Evolutionary conservation across 2,797 vertebrate genomes (phyloP), one percentile per base, ranked within the genome.

Genomic region (Gallirallus australis): DNA sequence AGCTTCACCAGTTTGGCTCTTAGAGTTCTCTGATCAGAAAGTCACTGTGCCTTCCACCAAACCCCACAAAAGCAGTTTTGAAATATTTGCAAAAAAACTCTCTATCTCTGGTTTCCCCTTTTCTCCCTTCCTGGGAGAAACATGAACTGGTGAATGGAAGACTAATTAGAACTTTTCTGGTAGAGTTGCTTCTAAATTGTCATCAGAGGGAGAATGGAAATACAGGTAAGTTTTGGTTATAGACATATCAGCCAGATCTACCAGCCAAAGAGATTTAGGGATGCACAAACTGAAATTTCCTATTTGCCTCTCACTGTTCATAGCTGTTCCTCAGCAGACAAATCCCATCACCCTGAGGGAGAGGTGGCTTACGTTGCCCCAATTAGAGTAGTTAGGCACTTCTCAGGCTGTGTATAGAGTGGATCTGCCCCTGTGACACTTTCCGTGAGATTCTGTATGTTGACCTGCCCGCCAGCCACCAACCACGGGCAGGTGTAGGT

Each of bases 141-240:
- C 7, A 33, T 1, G 16, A 85, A 48, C 13, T n/a, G 9, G 8
- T 66, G 17, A 90, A 82, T 28, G 20, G 37, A 89, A 77, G n/a
- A 73, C 31, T 35, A 0, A 0, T 1, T 1, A 63, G 11, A 82
- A 56, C 7, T 82, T 33, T 54, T 64, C n/a, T 68, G 28, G 17
- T 12, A 13, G 17, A 84, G 12, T 3, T 81, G 9, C 21, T 89
- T 83, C 33, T 25, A 65, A 93, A 65, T 79, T 90, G 45, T 21
- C 27, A 33, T 31, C 12, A 85, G 25, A 77, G 12, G 7, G 6
- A 59, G 3, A 60, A 5, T 18, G 48, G 15, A 92, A 90, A 75
- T 23, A 39, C 1, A 7, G 4, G 3, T 28, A 72, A n/a, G 13
- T 75, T 87, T 53, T 24, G 11, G 7, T 73, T 27, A 45, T 2